Evolutionary conservation across 1,140 invertebrate species (phyloP), one percentile per base, ranked within the genome.

Genomic region (Psilanteris sp.): DNA sequence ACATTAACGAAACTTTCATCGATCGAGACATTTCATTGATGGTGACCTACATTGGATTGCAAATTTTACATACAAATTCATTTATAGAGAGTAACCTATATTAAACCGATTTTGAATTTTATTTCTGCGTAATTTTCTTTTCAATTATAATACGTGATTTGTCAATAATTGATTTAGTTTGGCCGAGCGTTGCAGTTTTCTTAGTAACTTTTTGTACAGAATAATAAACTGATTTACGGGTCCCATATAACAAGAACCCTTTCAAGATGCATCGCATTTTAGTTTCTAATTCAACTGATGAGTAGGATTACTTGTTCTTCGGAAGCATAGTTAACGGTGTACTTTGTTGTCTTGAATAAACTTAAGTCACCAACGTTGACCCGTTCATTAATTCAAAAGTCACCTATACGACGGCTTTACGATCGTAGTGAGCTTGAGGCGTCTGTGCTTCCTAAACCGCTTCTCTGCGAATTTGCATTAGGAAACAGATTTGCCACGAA

Each of bases 401-500:
- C 76, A 82, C 78, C 61, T 66, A 44, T 48, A 61, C 77, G 71
- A 81, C 74, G 68, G 77, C 66, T 83, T 83, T 78, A 78, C 74
- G 79, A 77, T 80, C 75, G 43, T 20, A 41, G 68, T 43, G 57
- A 77, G 71, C 81, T 80, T 37, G 75, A 79, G 44, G 55, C 55
- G 57, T 66, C 31, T 64, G 62, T 77, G 54, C 77, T 77, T 52
- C 70, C 36, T 66, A 57, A 77, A 77, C 52, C 64, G 62, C 66
- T 59, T 70, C 79, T 76, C 81, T 78, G 22, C 39, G 74, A 64
- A 77, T 85, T 82, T 79, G 81, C 83, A 85, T 84, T 79, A 78
- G 78, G 77, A 83, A 87, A 87, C 83, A 85, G 85, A 87, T 87
- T 85, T 87, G 81, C 84, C 76, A 79, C 71, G 73, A 43, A 77